Evolutionary conservation across 2,888 invertebrate genomes (phyloP).

Genomic region (Aspidiotus destructor): DNA sequence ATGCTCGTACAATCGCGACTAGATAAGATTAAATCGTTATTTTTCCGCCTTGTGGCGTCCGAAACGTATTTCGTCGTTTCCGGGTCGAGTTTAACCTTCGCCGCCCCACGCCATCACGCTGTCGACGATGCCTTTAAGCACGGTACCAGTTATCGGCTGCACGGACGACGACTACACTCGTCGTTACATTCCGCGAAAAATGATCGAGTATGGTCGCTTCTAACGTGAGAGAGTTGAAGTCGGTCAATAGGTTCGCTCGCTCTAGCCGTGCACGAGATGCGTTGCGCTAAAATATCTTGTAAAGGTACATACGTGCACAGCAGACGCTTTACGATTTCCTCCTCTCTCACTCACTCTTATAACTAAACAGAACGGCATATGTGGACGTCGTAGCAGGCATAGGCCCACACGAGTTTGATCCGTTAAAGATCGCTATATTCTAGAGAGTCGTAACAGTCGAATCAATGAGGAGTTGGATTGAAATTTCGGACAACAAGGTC

Average conservation of each 20-base stretch:
- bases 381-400: too few species aligned
- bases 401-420: too few species aligned
- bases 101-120: constrained; percentile 1
- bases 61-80: constrained; percentile 3
- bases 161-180: not conserved
- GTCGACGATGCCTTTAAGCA: not conserved
- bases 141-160: not conserved
- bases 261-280: not conserved
- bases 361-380: too few species aligned
- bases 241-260: constrained; percentile 12
- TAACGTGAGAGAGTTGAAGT: constrained; percentile 12
- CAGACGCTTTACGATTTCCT: too few species aligned
- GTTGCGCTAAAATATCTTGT: too few species aligned
- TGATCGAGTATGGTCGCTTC: not conserved
- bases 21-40: constrained; percentile 1
- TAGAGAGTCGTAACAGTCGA: too few species aligned
- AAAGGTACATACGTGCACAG: too few species aligned
- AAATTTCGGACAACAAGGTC: too few species aligned
- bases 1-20: not conserved
- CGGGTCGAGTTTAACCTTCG: constrained; percentile 1
- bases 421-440: too few species aligned
- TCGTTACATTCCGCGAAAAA: constrained; percentile 3
- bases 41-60: constrained; percentile 1
- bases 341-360: too few species aligned
- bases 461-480: too few species aligned